These are phyloP conservation scores for Helogale parvula DNA, from an alignment of 2,113 vertebrate species.

Conservation along the genomic window DNA sequence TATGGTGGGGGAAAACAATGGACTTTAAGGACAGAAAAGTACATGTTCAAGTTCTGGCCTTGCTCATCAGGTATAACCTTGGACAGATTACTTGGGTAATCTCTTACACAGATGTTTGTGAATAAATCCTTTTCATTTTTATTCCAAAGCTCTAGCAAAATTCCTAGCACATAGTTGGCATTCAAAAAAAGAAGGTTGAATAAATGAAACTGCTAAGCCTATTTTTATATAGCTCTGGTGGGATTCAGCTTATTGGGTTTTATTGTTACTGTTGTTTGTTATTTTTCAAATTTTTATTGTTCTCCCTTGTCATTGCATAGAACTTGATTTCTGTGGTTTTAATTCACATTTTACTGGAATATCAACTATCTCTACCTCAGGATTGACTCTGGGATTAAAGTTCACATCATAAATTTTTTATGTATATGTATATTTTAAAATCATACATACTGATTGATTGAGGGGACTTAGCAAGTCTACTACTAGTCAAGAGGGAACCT, in stretches of 20 bases:
- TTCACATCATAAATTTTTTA: not conserved
- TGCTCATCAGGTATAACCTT: not conserved
- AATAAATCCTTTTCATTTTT: slow-evolving; percentile 31
- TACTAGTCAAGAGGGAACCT: slow-evolving; percentile 11
- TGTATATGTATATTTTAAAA: not conserved
- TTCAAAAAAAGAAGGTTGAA: not conserved
- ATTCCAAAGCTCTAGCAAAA: not conserved
- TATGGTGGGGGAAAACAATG: not conserved
- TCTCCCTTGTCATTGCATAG: not conserved
- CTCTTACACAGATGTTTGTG: not conserved
- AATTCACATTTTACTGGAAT: slow-evolving; percentile 19
- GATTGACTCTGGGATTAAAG: not conserved
- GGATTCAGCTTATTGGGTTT: not conserved
- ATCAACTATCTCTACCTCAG: not conserved
- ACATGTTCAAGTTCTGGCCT: not conserved
- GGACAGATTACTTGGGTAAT: slow-evolving; percentile 3
- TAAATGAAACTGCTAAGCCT: slow-evolving; percentile 12
- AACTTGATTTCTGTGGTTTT: not conserved
- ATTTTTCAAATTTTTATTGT: not conserved
- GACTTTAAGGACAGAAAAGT: not conserved
- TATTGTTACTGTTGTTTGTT: not conserved
- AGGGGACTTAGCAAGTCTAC: not conserved
- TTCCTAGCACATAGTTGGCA: not conserved
- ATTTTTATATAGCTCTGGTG: not conserved
- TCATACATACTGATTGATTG: not conserved